These are phyloP conservation scores for Campopleginae sp. DNA, from an alignment of 2,888 invertebrate species.

Conservation along the genomic window DNA sequence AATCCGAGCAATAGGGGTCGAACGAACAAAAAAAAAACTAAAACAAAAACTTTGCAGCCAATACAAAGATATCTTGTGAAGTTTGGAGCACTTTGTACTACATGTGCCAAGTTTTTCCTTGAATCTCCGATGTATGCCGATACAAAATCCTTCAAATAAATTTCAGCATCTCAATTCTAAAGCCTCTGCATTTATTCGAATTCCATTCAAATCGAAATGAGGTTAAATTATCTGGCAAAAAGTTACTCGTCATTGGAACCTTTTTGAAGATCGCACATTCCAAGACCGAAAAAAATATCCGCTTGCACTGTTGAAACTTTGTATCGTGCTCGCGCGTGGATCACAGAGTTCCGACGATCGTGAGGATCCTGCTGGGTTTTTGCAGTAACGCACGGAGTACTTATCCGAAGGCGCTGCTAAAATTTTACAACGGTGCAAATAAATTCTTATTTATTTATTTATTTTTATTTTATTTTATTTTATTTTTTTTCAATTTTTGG, in stretches of 20 bases:
- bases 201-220: not conserved
- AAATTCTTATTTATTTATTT: no score
- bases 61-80: slow-evolving; percentile 23
- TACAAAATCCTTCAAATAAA: not conserved
- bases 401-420: not conserved
- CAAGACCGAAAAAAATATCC: no score
- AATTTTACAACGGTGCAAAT: not conserved
- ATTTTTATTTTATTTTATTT: no score
- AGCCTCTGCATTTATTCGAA: not conserved
- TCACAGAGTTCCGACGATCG: no score
- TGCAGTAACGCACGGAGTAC: not conserved
- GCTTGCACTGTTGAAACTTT: no score
- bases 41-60: slow-evolving; percentile 2
- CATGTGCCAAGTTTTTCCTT: slow-evolving; percentile 23
- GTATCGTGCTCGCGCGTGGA: no score
- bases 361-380: not conserved
- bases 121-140: not conserved
- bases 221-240: not conserved
- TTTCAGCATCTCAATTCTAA: not conserved
- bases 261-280: not conserved
- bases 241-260: not conserved
- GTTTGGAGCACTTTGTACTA: slow-evolving; percentile 39
- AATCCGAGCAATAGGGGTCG: not conserved
- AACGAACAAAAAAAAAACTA: not conserved
- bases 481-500: no score